phyloP scores from a whole-genome alignment of 2,888 invertebrate species.

The Volucella bombylans region DNA sequence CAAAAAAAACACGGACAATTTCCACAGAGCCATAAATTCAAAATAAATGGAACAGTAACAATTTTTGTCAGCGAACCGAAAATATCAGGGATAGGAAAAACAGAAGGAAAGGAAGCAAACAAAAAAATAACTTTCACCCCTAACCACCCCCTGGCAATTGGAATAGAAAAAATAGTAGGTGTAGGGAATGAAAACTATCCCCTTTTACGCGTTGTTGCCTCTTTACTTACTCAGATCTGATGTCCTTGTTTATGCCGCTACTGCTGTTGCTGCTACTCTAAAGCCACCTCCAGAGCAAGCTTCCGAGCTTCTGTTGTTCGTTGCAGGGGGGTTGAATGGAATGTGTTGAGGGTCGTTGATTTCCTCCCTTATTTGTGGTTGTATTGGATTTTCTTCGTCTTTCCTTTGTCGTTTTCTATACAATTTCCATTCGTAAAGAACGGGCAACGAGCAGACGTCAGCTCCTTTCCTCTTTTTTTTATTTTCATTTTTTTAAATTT shows the following conservation, averaged over 20 bases:
- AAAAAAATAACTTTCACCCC: constrained; percentile 25
- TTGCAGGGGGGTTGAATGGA: constrained; percentile 23
- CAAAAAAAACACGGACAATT: background rate
- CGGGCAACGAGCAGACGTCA: constrained; percentile 49
- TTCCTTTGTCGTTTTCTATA: too few species aligned
- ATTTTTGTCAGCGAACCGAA: constrained; percentile 67
- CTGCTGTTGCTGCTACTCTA: constrained; percentile 42
- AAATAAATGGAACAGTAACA: constrained; percentile 71
- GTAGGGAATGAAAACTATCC: constrained; percentile 59
- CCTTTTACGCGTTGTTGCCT: constrained; percentile 62
- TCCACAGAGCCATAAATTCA: constrained; percentile 54
- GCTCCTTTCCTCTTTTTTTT: constrained; percentile 53
- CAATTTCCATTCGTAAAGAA: constrained; percentile 3
- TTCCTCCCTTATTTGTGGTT: constrained; percentile 52
- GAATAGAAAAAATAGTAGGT: background rate
- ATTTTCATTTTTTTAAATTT: too few species aligned
- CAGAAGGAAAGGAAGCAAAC: constrained; percentile 23
- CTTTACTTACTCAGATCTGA: constrained; percentile 53
- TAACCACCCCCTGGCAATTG: constrained; percentile 11
- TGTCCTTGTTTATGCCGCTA: constrained; percentile 45
- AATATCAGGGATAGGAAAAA: constrained; percentile 4
- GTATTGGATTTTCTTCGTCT: constrained; percentile 50
- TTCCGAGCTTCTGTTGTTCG: constrained; percentile 34
- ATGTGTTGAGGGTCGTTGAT: background rate
- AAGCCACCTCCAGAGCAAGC: background rate